Percentiles rank a stretch among this genome's conserved stretches.
Conservation (phyloP, 2,797 vertebrate species). For the Loris lydekkerianus region DNA sequence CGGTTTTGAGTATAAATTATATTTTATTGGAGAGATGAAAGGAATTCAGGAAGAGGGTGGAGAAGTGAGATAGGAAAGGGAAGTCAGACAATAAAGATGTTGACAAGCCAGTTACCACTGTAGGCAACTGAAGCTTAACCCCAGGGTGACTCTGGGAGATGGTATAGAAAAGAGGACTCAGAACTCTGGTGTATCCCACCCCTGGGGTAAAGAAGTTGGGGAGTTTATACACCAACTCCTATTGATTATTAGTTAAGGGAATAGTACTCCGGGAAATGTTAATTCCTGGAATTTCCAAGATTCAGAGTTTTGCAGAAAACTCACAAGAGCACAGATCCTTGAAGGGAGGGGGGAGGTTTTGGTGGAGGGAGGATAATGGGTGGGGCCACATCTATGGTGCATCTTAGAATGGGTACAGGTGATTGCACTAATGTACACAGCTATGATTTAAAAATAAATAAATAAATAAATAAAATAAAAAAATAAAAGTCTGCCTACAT, state of each 20-base stretch:
- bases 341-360: too few species aligned
- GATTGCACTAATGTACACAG: too few species aligned
- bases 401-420: too few species aligned
- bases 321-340: background rate
- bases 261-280: background rate
- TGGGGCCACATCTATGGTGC: too few species aligned
- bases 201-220: background rate
- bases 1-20: conserved; percentile 20
- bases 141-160: background rate
- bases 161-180: background rate
- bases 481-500: background rate
- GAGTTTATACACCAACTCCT: background rate
- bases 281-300: background rate
- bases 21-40: conserved; percentile 26
- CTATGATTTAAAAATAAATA: too few species aligned
- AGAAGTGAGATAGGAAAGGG: background rate
- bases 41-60: background rate
- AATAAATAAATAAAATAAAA: too few species aligned
- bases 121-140: background rate
- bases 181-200: background rate
- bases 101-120: background rate
- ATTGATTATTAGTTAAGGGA: background rate
- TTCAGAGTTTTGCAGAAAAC: background rate
- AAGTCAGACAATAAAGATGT: background rate
- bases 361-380: too few species aligned